Evolutionary conservation across 1,140 invertebrate genomes (phyloP), one percentile per base, ranked within the genome.

Genomic region (Drosophila rhopaloa): DNA sequence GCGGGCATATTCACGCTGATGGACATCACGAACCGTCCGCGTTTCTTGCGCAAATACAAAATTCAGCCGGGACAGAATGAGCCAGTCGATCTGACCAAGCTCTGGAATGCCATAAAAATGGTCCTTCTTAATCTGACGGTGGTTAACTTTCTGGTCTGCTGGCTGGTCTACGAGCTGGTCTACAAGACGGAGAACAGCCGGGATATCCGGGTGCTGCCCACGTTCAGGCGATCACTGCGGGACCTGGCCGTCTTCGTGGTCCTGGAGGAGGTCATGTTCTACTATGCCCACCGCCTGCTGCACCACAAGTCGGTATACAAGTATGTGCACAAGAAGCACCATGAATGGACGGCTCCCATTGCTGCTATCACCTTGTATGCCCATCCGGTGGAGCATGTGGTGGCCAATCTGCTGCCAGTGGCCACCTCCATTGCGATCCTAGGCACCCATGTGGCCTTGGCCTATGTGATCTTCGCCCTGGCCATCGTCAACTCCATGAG

Each of bases 371-470:
- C 97, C 2, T 93, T 97, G 35, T 98, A 98, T 91, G 96, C 96
- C 71, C 97, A 98, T 93, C 97, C 97, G 5, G 71, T 98, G 13
- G 97, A 98, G 91, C 97, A 98, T 92, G 93, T 97, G 43, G 93
- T 97, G 46, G 96, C 96, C 29, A 98, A 98, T 93, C 81, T 97
- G 24, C 43, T 97, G n/a, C 97, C 97, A 14, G 95, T 96, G 10
- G 94, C 96, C 65, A 75, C 97, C 4, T 96, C 97, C 2, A 95
- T 97, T 3, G 93, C 96, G 4, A 70, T 98, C 1, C 93, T 97
- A 91, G 95, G 96, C 4, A 96, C 95, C 0, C 97, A 98, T 89
- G 94, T 97, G 10, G 94, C 95, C 7, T 96, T 96, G 2, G 94
- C 95, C 16, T 97, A 96, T 95, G 83, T 97, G 14, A 97, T 97